Conservation (phyloP, 2,113 vertebrate genomes). For the Phrynosoma blainvillii region DNA sequence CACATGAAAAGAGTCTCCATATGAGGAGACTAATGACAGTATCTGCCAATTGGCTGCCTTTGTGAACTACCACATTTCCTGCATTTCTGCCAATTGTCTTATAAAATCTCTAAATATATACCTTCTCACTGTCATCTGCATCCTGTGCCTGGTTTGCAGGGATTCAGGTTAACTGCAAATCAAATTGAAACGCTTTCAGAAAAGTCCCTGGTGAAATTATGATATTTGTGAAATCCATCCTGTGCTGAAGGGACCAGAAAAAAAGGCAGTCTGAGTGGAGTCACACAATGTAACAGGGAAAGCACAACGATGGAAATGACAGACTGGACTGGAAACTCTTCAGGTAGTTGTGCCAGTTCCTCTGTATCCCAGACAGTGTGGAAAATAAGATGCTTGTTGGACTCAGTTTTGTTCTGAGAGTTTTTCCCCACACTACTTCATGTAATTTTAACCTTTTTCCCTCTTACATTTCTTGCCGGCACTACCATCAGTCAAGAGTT, state of each 20-base stretch:
- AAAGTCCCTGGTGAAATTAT: conserved; percentile 65
- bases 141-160: conserved; percentile 29
- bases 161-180: conserved; percentile 55
- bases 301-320: background rate
- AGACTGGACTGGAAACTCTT: background rate
- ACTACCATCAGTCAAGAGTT: no score
- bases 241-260: conserved; percentile 8
- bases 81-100: background rate
- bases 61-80: background rate
- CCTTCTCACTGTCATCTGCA: conserved; percentile 33
- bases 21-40: no score
- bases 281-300: background rate
- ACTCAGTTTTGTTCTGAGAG: no score
- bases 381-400: no score
- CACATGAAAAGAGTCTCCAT: no score
- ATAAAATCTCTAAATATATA: conserved; percentile 20
- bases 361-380: no score
- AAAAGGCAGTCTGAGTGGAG: conserved; percentile 25
- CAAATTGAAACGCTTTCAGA: conserved; percentile 70
- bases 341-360: no score
- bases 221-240: conserved; percentile 50
- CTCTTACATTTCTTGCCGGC: no score
- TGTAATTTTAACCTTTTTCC: no score
- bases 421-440: no score
- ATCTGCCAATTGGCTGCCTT: no score